A percentile compares a stretch with the other conserved stretches of the same genome.
Conservation (phyloP, 1,140 invertebrate species). For the Drosophila littoralis region DNA sequence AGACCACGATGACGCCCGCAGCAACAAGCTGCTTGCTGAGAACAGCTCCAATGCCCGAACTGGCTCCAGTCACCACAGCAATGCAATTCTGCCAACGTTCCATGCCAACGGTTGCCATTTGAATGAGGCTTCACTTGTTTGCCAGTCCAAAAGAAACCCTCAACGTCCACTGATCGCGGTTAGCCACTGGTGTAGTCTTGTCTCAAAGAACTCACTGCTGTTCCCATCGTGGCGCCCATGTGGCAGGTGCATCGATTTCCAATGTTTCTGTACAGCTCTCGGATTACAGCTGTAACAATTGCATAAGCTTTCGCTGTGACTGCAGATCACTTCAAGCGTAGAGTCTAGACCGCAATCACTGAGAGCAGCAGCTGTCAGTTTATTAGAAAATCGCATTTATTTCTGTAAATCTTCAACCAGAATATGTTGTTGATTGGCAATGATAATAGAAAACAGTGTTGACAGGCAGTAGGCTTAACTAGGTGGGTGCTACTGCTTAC, state of each 20-base stretch:
- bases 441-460: neutral
- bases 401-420: too few relatives aligned
- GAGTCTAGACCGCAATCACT: constrained; percentile 2
- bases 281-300: constrained; percentile 3
- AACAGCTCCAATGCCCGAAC: constrained; percentile 88
- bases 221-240: neutral
- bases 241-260: neutral
- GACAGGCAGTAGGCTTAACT: too few relatives aligned
- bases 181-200: neutral
- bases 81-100: constrained; percentile 88
- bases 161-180: neutral
- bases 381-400: neutral
- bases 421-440: too few relatives aligned
- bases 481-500: too few relatives aligned
- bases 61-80: constrained; percentile 90
- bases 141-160: neutral
- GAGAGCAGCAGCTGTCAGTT: neutral
- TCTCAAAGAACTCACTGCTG: neutral
- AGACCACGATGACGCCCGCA: constrained; percentile 88
- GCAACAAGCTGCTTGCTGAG: constrained; percentile 86
- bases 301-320: neutral
- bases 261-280: neutral
- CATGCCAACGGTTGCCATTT: constrained; percentile 85
- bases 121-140: constrained; percentile 22
- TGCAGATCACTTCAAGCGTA: neutral